These are phyloP conservation scores for Vanessa tameamea DNA, from an alignment of 1,140 invertebrate genomes.

Conservation along the genomic window DNA sequence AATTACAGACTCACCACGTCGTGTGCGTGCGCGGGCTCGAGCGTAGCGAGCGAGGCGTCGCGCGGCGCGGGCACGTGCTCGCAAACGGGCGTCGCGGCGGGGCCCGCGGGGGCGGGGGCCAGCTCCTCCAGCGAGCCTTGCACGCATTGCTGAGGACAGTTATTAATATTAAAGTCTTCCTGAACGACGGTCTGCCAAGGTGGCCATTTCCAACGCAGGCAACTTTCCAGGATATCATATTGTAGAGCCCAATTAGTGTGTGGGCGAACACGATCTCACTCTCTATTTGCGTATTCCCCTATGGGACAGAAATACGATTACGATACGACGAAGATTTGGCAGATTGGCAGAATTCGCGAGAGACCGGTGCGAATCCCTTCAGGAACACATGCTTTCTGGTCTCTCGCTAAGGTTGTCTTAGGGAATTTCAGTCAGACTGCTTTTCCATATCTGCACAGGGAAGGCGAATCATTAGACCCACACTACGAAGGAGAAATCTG, in stretches of 20 bases:
- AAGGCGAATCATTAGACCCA: no score
- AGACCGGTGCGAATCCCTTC: no score
- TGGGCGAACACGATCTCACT: neutral
- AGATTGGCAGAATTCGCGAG: no score
- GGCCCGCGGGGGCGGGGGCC: slow-evolving; percentile 62
- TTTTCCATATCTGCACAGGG: no score
- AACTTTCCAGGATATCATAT: no score
- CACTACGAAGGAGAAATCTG: no score
- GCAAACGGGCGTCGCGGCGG: slow-evolving; percentile 62
- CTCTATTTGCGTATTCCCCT: neutral
- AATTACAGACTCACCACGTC: slow-evolving; percentile 14
- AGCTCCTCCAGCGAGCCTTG: slow-evolving; percentile 52
- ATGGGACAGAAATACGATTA: no score
- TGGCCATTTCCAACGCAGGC: no score
- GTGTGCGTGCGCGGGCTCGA: slow-evolving; percentile 50
- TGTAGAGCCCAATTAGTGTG: neutral
- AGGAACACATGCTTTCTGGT: no score
- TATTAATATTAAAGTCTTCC: neutral
- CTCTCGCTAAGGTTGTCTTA: no score
- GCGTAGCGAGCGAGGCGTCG: slow-evolving; percentile 51
- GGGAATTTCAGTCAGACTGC: no score
- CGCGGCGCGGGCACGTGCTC: slow-evolving; percentile 51
- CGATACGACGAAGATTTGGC: no score
- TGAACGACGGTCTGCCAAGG: neutral
- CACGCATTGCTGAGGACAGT: neutral